phyloP scores from a whole-genome alignment of 2,888 invertebrate species.

The Agrilus cyanescens region DNA sequence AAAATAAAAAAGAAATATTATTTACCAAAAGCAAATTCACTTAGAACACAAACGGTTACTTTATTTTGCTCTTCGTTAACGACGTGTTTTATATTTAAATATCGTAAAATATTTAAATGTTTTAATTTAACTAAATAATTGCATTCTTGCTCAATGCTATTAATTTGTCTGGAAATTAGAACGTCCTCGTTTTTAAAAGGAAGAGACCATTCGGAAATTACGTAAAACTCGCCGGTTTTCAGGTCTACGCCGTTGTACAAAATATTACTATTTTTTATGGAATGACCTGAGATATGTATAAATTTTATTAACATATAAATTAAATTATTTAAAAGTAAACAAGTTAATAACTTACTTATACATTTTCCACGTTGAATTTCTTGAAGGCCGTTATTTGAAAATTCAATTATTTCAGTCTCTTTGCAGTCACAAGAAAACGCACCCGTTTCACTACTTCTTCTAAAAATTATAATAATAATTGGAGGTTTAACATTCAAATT shows the following conservation, averaged over 20 bases:
- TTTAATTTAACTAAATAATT: slow-evolving; percentile 55
- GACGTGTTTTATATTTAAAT: slow-evolving; percentile 55
- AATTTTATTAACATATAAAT: slow-evolving; percentile 6
- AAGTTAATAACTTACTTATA: slow-evolving; percentile 43
- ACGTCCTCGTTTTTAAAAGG: slow-evolving; percentile 34
- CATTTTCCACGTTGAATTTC: slow-evolving; percentile 66
- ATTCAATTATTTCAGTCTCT: slow-evolving; percentile 42
- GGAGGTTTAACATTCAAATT: too few relatives aligned
- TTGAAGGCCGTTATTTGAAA: slow-evolving; percentile 42
- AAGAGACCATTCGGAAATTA: slow-evolving; percentile 67
- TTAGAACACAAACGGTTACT: slow-evolving; percentile 53
- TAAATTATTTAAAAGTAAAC: background rate
- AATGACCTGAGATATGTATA: slow-evolving; percentile 63
- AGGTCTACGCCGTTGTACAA: slow-evolving; percentile 68
- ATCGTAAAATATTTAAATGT: slow-evolving; percentile 63
- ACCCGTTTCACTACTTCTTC: slow-evolving; percentile 27
- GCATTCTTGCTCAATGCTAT: slow-evolving; percentile 67
- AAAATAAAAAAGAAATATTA: slow-evolving; percentile 6
- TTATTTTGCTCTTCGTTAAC: slow-evolving; percentile 45
- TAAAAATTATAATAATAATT: slow-evolving; percentile 11
- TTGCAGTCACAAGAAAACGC: slow-evolving; percentile 43
- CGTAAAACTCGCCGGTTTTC: slow-evolving; percentile 56
- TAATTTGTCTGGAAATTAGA: slow-evolving; percentile 44
- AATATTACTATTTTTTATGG: slow-evolving; percentile 52
- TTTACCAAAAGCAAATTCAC: slow-evolving; percentile 52